Conservation (phyloP, 2,888 invertebrate genomes). For the Unio pictorum region DNA sequence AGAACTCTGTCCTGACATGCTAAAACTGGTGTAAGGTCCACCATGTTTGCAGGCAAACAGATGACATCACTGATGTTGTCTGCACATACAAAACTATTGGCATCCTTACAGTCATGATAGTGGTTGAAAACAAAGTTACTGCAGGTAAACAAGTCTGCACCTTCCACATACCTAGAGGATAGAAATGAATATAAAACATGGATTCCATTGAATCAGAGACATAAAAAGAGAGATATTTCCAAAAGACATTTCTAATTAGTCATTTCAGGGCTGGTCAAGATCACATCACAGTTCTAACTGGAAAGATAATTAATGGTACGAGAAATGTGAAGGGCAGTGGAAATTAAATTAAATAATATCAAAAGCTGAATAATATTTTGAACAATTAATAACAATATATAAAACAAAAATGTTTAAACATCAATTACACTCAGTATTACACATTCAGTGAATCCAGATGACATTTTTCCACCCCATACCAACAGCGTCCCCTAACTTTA, state of each 20-base stretch:
- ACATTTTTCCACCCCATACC: too few relatives aligned
- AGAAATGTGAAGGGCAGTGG: too few relatives aligned
- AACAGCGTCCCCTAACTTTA: too few relatives aligned
- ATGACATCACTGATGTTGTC: constrained; percentile 90
- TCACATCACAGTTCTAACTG: too few relatives aligned
- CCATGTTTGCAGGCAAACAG: constrained; percentile 75
- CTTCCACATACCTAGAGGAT: constrained; percentile 83
- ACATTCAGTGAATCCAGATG: too few relatives aligned
- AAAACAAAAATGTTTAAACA: too few relatives aligned
- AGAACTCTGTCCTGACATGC: constrained; percentile 88
- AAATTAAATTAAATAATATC: too few relatives aligned
- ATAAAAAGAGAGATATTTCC: not conserved
- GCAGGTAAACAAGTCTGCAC: constrained; percentile 88
- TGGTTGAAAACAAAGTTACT: constrained; percentile 83
- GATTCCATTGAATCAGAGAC: not conserved
- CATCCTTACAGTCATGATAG: constrained; percentile 90
- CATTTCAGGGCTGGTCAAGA: too few relatives aligned
- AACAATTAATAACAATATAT: too few relatives aligned
- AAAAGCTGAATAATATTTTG: too few relatives aligned
- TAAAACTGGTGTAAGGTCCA: constrained; percentile 77
- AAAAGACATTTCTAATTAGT: not conserved
- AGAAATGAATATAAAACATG: constrained; percentile 12
- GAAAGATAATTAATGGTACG: too few relatives aligned
- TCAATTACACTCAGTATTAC: too few relatives aligned
- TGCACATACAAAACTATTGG: constrained; percentile 88